These are phyloP conservation scores for Corythucha ciliata DNA, from an alignment of 2,888 invertebrate genomes.

Conservation along the genomic window DNA sequence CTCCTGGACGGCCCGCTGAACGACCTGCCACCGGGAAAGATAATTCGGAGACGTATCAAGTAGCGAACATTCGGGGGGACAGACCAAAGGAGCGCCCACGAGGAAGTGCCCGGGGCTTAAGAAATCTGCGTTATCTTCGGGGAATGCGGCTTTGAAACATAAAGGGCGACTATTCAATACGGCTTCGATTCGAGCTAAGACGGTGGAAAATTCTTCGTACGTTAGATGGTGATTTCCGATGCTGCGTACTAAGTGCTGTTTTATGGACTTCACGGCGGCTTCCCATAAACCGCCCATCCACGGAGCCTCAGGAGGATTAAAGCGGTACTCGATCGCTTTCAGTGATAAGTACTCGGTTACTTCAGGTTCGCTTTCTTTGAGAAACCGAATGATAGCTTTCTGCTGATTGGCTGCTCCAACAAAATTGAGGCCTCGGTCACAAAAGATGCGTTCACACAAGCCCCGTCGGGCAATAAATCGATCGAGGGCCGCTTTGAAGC, in stretches of 20 bases:
- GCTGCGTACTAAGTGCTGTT: neutral
- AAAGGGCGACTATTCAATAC: conserved; percentile 9
- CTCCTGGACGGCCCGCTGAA: conserved; percentile 5
- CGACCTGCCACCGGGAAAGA: conserved; percentile 6
- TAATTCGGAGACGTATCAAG: neutral
- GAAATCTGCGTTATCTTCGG: neutral
- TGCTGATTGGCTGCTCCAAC: neutral
- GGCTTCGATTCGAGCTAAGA: neutral
- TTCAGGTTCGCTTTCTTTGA: neutral
- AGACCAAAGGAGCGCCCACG: neutral
- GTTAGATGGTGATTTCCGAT: neutral
- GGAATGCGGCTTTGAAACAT: neutral
- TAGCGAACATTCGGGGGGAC: neutral
- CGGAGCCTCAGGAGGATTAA: neutral
- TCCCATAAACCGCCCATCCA: conserved; percentile 13
- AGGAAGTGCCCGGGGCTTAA: conserved; percentile 1
- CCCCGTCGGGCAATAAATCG: neutral
- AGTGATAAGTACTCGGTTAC: neutral
- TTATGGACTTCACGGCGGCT: conserved; percentile 4
- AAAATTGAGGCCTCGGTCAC: neutral
- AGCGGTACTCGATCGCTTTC: neutral
- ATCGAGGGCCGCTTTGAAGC: neutral
- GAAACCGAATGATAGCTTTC: neutral
- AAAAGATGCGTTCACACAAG: neutral
- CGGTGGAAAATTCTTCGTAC: conserved; percentile 5